Evolutionary conservation across 2,888 invertebrate genomes (phyloP).

Genomic region (Clostera curtula): DNA sequence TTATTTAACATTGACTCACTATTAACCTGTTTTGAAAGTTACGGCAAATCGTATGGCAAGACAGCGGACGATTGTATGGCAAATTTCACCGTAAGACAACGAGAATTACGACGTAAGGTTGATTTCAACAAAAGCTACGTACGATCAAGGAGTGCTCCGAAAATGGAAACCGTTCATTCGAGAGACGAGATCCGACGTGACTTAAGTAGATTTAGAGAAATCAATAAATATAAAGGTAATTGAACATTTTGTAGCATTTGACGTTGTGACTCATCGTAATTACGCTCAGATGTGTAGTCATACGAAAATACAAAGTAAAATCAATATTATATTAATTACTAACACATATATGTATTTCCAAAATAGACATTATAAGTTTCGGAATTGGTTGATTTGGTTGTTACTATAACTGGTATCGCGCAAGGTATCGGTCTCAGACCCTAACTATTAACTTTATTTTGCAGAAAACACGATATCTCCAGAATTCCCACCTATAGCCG

Average conservation of each 20-base stretch:
- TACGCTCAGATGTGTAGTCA: conserved; percentile 3
- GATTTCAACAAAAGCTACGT: conserved; percentile 59
- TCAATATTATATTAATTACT: background rate
- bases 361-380: no score
- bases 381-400: no score
- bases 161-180: conserved; percentile 72
- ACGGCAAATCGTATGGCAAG: conserved; percentile 74
- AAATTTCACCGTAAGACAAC: conserved; percentile 68
- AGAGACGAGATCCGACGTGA: conserved; percentile 71
- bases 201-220: conserved; percentile 67
- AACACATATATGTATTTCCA: background rate
- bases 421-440: conserved; percentile 14
- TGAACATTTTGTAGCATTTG: no score
- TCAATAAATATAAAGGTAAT: conserved; percentile 71
- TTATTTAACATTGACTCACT: background rate
- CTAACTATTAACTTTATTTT: conserved; percentile 20
- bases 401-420: conserved; percentile 6
- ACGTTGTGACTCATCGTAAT: background rate
- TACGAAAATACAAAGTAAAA: background rate
- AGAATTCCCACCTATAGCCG: conserved; percentile 81
- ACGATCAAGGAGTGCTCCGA: conserved; percentile 71
- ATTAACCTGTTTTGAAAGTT: no score
- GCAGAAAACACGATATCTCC: conserved; percentile 78
- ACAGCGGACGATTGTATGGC: conserved; percentile 77
- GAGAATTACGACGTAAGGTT: conserved; percentile 51